Evolutionary conservation across 2,888 invertebrate genomes (phyloP), one percentile per base, ranked within the genome.

Genomic region (Drosophila gaucha): DNA sequence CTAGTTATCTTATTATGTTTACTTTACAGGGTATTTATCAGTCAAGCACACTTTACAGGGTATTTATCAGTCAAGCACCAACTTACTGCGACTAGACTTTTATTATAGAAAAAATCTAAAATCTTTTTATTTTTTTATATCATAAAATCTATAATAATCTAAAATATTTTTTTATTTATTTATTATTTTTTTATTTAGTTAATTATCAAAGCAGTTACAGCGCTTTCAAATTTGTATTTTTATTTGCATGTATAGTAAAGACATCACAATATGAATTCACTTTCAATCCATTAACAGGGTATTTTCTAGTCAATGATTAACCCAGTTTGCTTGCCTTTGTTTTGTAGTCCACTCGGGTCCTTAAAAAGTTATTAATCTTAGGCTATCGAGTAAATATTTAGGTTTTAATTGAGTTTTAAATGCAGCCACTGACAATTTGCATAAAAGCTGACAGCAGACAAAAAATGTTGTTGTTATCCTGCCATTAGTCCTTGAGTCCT

Each of bases 321-420:
- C 8, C 1, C 20, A 14, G 14, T 1, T 2, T 14, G 10, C 20
- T 22, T 14, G 16, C 16, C 16, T 47, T 35, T 12, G 16, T 18
- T 47, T 35, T 12, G 16, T 18, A 10, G 1, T 14, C 9, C 2
- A 8, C 16, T 9, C 12, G 76, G 6, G 69, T 80, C 78, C 50
- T 74, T 67, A 65, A 78, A 78, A 70, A 52, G 69, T 80, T 82
- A 82, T 87, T 70, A 85, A 78, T 82, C 82, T 87, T 68, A 24
- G 43, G 85, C 70, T 74, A 84, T 86, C 74, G 74, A 84, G 82
- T 85, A 72, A 85, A 87, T 86, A 74, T 85, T 80, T 80, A 59
- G 69, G 67, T 70, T 80, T 72, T 85, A 87, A 82, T 87, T 75
- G 82, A 85, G 78, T 87, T 74, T 87, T 52, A 68, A 78, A 73